Evolutionary conservation across 64 coral and sea anemone genomes (phyloP).

Genomic region (Dendronephthya gigantea): DNA sequence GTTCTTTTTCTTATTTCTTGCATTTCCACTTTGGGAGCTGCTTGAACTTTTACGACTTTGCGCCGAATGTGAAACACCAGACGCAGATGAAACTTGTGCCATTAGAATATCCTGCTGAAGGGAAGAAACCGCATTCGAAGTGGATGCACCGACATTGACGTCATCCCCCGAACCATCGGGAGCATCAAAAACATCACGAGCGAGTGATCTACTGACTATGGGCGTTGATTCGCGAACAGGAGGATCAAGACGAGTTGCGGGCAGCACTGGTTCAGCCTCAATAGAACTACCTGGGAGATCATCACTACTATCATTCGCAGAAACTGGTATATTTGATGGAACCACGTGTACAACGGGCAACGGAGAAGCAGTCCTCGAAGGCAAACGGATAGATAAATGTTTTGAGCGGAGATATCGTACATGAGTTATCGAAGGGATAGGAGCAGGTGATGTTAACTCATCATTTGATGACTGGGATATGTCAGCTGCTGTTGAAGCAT

Average conservation of each 20-base stretch:
- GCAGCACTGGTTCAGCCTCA: not conserved
- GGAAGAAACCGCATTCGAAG: not conserved
- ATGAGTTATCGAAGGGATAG: not conserved
- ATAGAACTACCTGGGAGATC: not conserved
- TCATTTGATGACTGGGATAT: not conserved
- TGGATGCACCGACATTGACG: not conserved
- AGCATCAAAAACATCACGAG: not conserved
- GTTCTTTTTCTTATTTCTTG: not conserved
- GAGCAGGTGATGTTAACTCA: not conserved
- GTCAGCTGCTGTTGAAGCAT: not conserved
- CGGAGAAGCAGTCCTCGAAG: not conserved
- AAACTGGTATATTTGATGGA: not conserved
- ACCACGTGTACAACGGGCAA: slow-evolving; percentile 12
- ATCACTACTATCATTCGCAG: not conserved
- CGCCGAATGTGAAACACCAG: not conserved
- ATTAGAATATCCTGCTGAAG: not conserved
- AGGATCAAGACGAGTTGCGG: not conserved
- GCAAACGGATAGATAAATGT: not conserved
- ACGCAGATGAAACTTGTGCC: not conserved
- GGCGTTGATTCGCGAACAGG: not conserved
- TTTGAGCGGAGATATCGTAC: slow-evolving; percentile 1
- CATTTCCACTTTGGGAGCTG: not conserved
- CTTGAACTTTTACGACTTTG: not conserved
- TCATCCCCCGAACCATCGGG: not conserved
- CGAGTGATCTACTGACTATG: not conserved